These are phyloP conservation scores for Alviniconcha marisindica DNA, from an alignment of 1,140 invertebrate species.

Conservation along the genomic window DNA sequence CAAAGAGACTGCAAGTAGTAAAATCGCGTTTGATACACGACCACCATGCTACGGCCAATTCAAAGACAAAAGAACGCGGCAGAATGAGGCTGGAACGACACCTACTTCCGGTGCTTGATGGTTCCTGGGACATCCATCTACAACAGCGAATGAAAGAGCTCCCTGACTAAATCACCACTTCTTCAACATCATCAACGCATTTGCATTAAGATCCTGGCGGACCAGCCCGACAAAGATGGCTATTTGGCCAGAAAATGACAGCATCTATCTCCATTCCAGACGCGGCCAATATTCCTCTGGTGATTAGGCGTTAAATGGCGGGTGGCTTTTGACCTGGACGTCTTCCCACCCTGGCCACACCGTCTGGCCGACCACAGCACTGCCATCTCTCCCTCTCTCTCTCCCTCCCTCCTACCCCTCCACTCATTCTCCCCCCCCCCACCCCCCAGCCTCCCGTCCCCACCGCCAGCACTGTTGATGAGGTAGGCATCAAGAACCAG, in stretches of 20 bases:
- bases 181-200: conserved; percentile 13
- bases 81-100: conserved; percentile 6
- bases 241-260: conserved; percentile 18
- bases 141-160: background rate
- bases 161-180: conserved; percentile 1
- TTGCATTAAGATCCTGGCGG: background rate
- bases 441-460: background rate
- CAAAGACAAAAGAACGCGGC: conserved; percentile 13
- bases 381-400: background rate
- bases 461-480: background rate
- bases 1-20: too few relatives aligned
- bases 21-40: background rate
- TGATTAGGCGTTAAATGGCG: conserved; percentile 28
- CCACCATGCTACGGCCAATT: background rate
- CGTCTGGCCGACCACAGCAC: background rate
- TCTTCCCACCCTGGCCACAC: background rate
- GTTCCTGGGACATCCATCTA: background rate
- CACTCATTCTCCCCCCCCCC: background rate
- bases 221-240: background rate
- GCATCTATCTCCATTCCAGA: conserved; percentile 29
- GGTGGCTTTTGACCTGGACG: conserved; percentile 1
- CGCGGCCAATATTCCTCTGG: conserved; percentile 19
- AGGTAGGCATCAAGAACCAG: conserved; percentile 8
- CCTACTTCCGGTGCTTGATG: conserved; percentile 17
- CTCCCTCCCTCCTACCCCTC: background rate